Percentiles rank a stretch among this genome's conserved stretches.
Evolutionary conservation across 2,797 vertebrate genomes (phyloP).

Genomic region (Gymnothorax javanicus): DNA sequence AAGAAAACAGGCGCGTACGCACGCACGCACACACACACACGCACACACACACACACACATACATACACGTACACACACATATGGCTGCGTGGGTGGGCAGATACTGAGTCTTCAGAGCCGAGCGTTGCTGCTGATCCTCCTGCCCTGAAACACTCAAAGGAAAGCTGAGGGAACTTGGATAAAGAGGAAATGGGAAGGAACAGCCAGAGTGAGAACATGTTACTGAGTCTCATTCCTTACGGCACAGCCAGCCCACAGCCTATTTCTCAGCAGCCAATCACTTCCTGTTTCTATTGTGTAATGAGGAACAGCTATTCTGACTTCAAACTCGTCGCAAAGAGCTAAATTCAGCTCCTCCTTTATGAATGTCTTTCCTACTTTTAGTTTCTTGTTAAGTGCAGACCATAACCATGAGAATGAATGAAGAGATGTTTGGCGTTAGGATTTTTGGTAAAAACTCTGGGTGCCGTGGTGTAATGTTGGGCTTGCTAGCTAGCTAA

Average conservation of each 20-base stretch:
- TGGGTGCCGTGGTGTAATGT: neutral
- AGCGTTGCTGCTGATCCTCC: neutral
- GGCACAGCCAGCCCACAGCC: neutral
- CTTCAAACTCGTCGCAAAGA: neutral
- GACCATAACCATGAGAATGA: neutral
- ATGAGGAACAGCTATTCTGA: neutral
- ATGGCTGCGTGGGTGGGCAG: constrained; percentile 4
- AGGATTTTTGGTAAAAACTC: neutral
- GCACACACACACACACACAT: neutral
- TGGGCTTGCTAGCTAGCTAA: too few relatives aligned
- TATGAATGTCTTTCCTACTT: neutral
- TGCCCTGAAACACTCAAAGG: neutral
- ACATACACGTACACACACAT: neutral
- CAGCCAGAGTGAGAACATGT: neutral
- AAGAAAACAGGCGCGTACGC: too few relatives aligned
- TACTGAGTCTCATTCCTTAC: neutral
- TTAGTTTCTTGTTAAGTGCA: neutral
- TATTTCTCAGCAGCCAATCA: neutral
- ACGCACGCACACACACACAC: neutral
- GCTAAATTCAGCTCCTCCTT: neutral
- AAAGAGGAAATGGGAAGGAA: neutral
- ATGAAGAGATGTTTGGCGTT: neutral
- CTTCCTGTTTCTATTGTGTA: neutral
- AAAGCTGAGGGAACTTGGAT: neutral
- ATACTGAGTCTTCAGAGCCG: neutral